Evolutionary conservation across 2,113 vertebrate species (phyloP).

Genomic region (Myotis lucifugus): DNA sequence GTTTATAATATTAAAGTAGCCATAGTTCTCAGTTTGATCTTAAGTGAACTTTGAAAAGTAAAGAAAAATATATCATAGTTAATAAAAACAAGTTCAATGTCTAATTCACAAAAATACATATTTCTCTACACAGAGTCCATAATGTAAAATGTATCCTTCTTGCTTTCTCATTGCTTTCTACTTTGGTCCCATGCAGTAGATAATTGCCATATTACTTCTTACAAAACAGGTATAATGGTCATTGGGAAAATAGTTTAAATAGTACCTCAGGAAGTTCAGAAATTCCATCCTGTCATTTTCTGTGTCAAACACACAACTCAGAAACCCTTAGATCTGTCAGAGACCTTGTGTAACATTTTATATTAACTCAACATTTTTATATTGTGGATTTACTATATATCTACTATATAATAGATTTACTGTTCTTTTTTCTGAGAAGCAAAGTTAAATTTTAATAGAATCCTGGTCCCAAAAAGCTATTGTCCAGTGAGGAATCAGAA

Average conservation of each 20-base stretch:
- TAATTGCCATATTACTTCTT: neutral
- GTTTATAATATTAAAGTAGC: neutral
- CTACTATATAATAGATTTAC: too few relatives aligned
- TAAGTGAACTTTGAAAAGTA: neutral
- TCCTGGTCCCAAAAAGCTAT: neutral
- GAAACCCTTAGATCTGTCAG: neutral
- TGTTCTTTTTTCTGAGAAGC: neutral
- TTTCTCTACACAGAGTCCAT: neutral
- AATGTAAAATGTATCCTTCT: neutral
- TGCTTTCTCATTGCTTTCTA: neutral
- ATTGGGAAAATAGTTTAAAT: neutral
- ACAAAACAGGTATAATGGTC: neutral
- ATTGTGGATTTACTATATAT: neutral
- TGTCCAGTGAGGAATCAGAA: neutral
- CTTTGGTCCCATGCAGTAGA: neutral
- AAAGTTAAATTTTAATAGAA: neutral
- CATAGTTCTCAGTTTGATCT: neutral
- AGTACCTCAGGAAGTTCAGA: neutral
- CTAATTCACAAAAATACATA: neutral
- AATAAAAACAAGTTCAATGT: neutral
- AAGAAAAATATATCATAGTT: neutral
- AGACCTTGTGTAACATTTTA: neutral
- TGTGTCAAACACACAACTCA: neutral
- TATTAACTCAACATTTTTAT: neutral
- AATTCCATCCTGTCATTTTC: neutral